Percentiles rank a stretch among this genome's conserved stretches.
Conservation (phyloP, 2,113 vertebrate genomes). For the Edolisoma coerulescens region DNA sequence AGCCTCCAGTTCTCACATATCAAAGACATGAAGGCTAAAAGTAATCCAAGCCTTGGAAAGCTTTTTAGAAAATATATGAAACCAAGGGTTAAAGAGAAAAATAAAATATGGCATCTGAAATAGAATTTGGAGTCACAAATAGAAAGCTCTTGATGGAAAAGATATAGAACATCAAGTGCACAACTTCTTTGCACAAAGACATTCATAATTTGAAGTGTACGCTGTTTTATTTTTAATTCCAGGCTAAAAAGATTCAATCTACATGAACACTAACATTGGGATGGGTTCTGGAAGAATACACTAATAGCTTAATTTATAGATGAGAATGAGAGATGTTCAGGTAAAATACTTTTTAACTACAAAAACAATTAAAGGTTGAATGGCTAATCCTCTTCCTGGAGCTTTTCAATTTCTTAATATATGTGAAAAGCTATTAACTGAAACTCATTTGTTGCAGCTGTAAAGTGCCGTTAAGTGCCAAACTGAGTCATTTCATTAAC, state of each 20-base stretch:
- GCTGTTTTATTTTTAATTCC: neutral
- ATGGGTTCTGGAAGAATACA: neutral
- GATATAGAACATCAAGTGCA: neutral
- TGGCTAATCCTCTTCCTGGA: neutral
- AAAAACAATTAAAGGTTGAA: neutral
- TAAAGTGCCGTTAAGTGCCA: neutral
- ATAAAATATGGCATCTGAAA: neutral
- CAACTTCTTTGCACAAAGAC: neutral
- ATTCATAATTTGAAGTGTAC: neutral
- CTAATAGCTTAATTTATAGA: neutral
- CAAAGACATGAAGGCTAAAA: neutral
- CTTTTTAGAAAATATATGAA: neutral
- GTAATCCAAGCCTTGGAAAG: neutral
- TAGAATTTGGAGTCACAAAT: neutral
- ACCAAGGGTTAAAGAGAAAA: neutral
- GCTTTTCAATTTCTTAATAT: neutral
- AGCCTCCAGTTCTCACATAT: neutral
- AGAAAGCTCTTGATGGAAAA: neutral
- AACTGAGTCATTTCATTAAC: neutral
- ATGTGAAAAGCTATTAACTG: neutral
- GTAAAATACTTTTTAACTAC: neutral
- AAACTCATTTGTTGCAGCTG: neutral
- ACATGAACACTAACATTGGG: neutral
- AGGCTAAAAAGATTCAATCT: neutral
- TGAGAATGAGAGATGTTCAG: neutral